These are phyloP conservation scores for Pentalonia nigronervosa DNA, from an alignment of 1,140 invertebrate species.

Conservation along the genomic window DNA sequence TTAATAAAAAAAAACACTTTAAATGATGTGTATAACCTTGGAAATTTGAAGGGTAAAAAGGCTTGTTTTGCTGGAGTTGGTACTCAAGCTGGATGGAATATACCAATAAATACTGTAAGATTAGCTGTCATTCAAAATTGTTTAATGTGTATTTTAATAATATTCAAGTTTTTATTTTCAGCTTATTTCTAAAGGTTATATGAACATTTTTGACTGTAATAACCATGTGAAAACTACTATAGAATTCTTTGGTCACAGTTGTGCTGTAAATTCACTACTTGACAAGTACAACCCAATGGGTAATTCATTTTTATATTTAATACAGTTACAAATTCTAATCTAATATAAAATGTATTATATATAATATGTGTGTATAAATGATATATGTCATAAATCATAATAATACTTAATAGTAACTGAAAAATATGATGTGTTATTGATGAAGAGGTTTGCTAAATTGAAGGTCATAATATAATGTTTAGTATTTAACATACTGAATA, in stretches of 20 bases:
- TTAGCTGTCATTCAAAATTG: constrained; percentile 58
- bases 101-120: constrained; percentile 83
- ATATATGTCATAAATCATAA: background rate
- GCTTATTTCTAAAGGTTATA: constrained; percentile 81
- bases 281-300: constrained; percentile 95
- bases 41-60: constrained; percentile 76
- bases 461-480: background rate
- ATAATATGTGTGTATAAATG: background rate
- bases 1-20: constrained; percentile 77
- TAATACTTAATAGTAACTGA: background rate
- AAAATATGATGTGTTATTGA: background rate
- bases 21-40: constrained; percentile 70
- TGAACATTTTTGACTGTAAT: constrained; percentile 91
- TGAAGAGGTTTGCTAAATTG: background rate
- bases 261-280: constrained; percentile 89
- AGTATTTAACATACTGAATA: background rate
- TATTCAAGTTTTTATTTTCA: constrained; percentile 64
- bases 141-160: constrained; percentile 61
- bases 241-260: constrained; percentile 88
- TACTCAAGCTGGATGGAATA: constrained; percentile 89
- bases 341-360: background rate
- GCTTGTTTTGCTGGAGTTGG: constrained; percentile 93
- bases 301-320: constrained; percentile 62
- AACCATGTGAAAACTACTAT: constrained; percentile 94
- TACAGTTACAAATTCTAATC: background rate